Percentiles rank a stretch among this genome's conserved stretches.
Evolutionary conservation across 2,888 invertebrate genomes (phyloP).

Genomic region (Taphrorychus bicolor): DNA sequence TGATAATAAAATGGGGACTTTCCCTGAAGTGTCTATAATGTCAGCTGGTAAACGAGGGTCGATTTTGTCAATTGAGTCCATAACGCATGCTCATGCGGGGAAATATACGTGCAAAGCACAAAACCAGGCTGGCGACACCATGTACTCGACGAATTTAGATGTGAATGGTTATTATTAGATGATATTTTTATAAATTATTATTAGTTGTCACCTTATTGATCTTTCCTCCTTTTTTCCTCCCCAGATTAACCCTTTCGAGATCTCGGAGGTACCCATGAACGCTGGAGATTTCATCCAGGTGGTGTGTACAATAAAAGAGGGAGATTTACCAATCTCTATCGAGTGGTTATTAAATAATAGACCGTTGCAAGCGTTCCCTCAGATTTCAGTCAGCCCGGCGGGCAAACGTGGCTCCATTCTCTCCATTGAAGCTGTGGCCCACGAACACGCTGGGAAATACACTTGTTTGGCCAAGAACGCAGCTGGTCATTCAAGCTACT

Average conservation of each 20-base stretch:
- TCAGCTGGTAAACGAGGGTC: constrained; percentile 67
- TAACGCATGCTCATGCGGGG: constrained; percentile 69
- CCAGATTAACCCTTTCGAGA: constrained; percentile 75
- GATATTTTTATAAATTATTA: not conserved
- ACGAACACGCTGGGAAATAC: constrained; percentile 70
- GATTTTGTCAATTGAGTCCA: constrained; percentile 70
- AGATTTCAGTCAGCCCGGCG: constrained; percentile 63
- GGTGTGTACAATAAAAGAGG: constrained; percentile 67
- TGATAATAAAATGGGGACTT: constrained; percentile 63
- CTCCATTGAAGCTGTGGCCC: constrained; percentile 70
- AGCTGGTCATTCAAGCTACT: constrained; percentile 62
- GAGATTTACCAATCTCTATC: constrained; percentile 79
- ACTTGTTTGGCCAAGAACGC: constrained; percentile 69
- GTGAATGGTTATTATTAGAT: constrained; percentile 75
- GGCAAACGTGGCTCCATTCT: constrained; percentile 67
- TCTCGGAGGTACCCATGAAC: constrained; percentile 61
- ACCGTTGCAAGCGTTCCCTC: constrained; percentile 61
- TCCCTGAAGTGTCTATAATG: constrained; percentile 61
- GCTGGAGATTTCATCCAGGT: constrained; percentile 63
- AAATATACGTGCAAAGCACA: constrained; percentile 70
- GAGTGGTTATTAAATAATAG: constrained; percentile 75
- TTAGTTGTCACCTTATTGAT: constrained; percentile 3
- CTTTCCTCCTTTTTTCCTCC: constrained; percentile 64
- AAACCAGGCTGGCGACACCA: constrained; percentile 62
- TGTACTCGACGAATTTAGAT: constrained; percentile 70